phyloP scores from a whole-genome alignment of 2,113 vertebrate species.

The Neotoma lepida region DNA sequence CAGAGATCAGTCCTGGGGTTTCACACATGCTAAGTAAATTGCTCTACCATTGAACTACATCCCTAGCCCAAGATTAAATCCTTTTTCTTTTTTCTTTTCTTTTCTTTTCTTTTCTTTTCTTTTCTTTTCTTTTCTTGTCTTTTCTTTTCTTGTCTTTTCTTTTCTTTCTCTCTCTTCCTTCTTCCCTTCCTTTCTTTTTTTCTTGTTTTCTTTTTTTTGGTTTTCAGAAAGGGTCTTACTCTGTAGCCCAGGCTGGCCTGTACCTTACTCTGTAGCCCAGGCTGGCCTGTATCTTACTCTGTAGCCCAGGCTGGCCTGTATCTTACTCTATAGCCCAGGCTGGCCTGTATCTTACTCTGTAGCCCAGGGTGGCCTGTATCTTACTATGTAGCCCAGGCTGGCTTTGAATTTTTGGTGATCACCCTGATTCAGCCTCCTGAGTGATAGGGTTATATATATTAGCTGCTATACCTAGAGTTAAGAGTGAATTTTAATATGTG shows the following conservation, averaged over 20 bases:
- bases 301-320: neutral
- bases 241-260: neutral
- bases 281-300: neutral
- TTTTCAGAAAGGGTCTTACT: neutral
- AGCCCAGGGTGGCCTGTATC: neutral
- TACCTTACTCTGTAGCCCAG: neutral
- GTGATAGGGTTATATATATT: too few species aligned
- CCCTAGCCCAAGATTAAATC: neutral
- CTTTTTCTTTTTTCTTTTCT: neutral
- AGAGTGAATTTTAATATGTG: too few species aligned
- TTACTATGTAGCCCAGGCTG: neutral
- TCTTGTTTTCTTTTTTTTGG: neutral
- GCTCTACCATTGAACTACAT: neutral
- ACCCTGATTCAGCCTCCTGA: neutral
- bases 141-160: neutral
- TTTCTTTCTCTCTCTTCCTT: too few species aligned
- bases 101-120: neutral
- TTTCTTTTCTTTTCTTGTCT: neutral
- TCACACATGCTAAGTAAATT: neutral
- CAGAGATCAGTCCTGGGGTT: neutral
- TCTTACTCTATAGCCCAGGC: neutral
- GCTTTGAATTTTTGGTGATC: neutral
- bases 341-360: neutral
- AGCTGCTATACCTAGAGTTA: too few species aligned
- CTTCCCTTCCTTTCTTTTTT: too few species aligned